Conservation (phyloP, 1,140 invertebrate species). For the Globodera ellingtonae region DNA sequence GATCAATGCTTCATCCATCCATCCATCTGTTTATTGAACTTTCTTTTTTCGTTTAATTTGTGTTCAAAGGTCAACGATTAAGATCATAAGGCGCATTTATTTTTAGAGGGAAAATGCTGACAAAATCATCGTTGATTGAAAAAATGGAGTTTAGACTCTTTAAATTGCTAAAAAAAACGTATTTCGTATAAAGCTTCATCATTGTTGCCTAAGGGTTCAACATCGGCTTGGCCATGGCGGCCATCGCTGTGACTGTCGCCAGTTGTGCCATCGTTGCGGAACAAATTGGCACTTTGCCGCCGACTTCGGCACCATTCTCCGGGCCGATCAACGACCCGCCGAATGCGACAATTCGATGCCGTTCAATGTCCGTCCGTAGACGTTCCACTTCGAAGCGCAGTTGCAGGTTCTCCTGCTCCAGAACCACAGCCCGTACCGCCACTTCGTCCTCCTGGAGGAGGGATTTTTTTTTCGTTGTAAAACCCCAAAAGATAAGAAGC, state of each 20-base stretch:
- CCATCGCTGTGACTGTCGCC: neutral
- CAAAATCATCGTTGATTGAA: neutral
- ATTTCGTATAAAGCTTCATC: neutral
- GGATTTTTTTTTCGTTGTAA: neutral
- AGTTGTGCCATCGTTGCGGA: neutral
- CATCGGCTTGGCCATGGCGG: neutral
- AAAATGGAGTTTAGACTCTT: neutral
- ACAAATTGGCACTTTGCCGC: neutral
- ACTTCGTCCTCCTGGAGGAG: constrained; percentile 78
- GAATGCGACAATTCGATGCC: constrained; percentile 53
- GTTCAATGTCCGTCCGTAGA: constrained; percentile 71
- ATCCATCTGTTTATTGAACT: neutral
- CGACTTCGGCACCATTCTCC: neutral
- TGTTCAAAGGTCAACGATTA: neutral
- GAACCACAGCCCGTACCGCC: constrained; percentile 80
- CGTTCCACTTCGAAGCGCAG: constrained; percentile 73
- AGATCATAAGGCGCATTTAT: neutral
- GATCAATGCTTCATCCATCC: neutral
- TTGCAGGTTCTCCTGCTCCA: constrained; percentile 79
- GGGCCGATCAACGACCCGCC: neutral
- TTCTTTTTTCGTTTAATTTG: neutral
- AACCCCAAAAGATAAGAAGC: too few relatives aligned
- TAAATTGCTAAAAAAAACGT: neutral
- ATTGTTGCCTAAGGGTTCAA: neutral
- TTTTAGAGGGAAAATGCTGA: neutral